Evolutionary conservation across 2,888 invertebrate species (phyloP).

Genomic region (Platycnemis pennipes): DNA sequence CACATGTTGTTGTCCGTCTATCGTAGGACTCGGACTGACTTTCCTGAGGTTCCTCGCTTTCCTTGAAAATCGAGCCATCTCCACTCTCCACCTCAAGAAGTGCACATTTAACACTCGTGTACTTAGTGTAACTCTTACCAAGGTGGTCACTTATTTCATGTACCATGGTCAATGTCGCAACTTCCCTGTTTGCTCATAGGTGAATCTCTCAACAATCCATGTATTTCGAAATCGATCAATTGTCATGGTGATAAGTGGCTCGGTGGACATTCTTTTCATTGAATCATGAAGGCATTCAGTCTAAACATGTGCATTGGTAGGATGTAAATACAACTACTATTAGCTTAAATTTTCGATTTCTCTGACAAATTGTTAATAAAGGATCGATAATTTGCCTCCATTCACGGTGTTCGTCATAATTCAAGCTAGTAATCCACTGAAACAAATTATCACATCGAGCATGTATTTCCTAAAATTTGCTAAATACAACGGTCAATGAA

Average conservation of each 20-base stretch:
- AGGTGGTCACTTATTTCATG: background rate
- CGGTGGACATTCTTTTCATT: background rate
- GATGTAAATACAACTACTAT: too few relatives aligned
- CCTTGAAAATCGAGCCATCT: background rate
- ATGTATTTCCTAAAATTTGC: too few relatives aligned
- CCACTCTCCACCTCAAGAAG: background rate
- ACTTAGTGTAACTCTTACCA: too few relatives aligned
- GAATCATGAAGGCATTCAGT: too few relatives aligned
- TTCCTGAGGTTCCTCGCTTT: background rate
- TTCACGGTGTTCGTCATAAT: too few relatives aligned
- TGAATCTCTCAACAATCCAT: background rate
- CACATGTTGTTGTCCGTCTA: background rate
- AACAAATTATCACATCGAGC: too few relatives aligned
- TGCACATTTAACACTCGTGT: background rate
- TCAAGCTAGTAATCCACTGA: too few relatives aligned
- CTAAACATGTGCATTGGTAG: too few relatives aligned
- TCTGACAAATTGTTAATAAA: too few relatives aligned
- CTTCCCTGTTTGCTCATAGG: background rate
- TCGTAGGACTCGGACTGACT: background rate
- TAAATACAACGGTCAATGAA: too few relatives aligned
- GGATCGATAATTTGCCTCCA: too few relatives aligned
- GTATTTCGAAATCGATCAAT: constrained; percentile 1
- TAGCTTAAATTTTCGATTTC: too few relatives aligned
- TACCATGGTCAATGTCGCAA: background rate
- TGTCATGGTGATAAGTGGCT: background rate